A percentile compares a stretch with the other conserved stretches of the same genome.
Conservation (phyloP, 2,888 invertebrate species). For the Rhamphomyia laevipes region DNA sequence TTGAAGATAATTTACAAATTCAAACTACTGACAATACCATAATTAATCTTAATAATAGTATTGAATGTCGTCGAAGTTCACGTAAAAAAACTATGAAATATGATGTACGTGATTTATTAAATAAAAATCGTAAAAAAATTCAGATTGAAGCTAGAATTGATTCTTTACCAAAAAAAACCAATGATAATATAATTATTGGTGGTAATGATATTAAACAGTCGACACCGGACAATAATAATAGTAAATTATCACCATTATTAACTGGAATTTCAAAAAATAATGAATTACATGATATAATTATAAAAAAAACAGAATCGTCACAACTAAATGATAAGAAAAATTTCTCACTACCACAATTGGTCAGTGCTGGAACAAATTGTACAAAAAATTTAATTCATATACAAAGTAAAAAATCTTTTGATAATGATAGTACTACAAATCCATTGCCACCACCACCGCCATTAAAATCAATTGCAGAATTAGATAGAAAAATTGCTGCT, state of each 20-base stretch:
- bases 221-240: too few species aligned
- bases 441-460: not conserved
- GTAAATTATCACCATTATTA: not conserved
- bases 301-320: not conserved
- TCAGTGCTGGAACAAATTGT: too few species aligned
- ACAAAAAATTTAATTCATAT: not conserved
- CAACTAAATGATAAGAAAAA: too few species aligned
- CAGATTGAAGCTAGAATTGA: conserved; percentile 35
- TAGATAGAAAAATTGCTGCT: too few species aligned
- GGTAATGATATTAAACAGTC: not conserved
- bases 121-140: conserved; percentile 32
- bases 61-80: conserved; percentile 31
- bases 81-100: conserved; percentile 35
- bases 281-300: not conserved
- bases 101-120: conserved; percentile 32
- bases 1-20: not conserved
- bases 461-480: too few species aligned
- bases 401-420: not conserved
- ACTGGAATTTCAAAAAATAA: not conserved
- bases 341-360: too few species aligned
- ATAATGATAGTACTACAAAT: not conserved
- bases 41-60: too few species aligned
- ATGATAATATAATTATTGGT: conserved; percentile 4
- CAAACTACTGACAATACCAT: not conserved
- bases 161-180: conserved; percentile 23